Evolutionary conservation across 37 sponge, comb jelly and placozoan genomes (phyloP).

Genomic region (Chondrosia reniformis): DNA sequence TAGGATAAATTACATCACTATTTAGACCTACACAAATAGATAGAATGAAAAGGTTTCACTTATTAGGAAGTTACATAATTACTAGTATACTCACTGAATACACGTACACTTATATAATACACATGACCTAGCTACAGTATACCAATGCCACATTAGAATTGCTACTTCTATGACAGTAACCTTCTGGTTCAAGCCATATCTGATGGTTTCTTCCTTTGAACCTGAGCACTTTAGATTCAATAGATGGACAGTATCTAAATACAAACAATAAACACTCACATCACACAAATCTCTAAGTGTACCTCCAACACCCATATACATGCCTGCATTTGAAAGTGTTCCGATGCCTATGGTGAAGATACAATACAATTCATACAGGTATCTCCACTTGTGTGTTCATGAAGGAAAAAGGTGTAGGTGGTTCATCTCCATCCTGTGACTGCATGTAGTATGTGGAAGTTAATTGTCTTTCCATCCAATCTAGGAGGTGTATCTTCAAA

Average conservation of each 20-base stretch:
- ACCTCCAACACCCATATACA: too few relatives aligned
- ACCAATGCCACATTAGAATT: too few relatives aligned
- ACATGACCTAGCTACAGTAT: too few relatives aligned
- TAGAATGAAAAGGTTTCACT: neutral
- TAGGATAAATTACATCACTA: slow-evolving; percentile 63
- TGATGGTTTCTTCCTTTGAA: slow-evolving; percentile 58
- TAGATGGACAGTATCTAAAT: slow-evolving; percentile 78
- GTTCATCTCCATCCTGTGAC: slow-evolving; percentile 59
- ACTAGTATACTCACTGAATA: too few relatives aligned
- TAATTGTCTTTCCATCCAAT: slow-evolving; percentile 53
- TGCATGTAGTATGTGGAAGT: slow-evolving; percentile 27
- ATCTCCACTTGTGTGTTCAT: slow-evolving; percentile 39
- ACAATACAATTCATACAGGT: slow-evolving; percentile 18
- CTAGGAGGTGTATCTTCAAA: slow-evolving; percentile 84
- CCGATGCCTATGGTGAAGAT: neutral
- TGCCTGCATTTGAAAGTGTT: slow-evolving; percentile 67
- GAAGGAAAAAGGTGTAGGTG: slow-evolving; percentile 85
- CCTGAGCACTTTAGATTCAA: slow-evolving; percentile 80
- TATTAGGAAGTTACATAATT: neutral
- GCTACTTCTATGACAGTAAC: too few relatives aligned
- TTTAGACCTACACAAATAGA: slow-evolving; percentile 38
- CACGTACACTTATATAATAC: too few relatives aligned
- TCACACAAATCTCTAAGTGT: too few relatives aligned
- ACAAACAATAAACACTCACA: too few relatives aligned
- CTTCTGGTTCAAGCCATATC: slow-evolving; percentile 90